Base-by-base conservation (phyloP, 2,888 invertebrate species). In the Eupeodes latifasciatus region DNA sequence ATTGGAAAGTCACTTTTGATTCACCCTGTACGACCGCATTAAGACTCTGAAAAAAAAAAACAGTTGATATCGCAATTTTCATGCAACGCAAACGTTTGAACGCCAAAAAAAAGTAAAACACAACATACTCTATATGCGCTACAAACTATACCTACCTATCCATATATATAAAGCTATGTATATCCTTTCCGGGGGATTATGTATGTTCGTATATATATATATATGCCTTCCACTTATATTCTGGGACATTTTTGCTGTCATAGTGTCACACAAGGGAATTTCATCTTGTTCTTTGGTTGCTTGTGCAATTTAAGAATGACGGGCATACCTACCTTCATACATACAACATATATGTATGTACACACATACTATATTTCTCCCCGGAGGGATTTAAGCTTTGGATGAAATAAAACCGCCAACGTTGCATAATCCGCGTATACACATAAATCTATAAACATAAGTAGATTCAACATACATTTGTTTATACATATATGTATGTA, bases 251-350 rank as follows among this genome's bases (percentile, higher is more conserved):
- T 85, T 88, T 69, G 57, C 81, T 81, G 84, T 85, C 85, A 81
- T 67, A 85, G 61, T 81, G 85, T 81, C 81, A 78, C 85, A 80
- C 88, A 80, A 69, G 88, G 85, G 88, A 85, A 81, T 88, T 85
- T 81, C 84, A 66, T 81, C 80, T 84, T 84, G 66, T 83, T 72
- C 86, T 87, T 83, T 40, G 40, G 71, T 71, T 61, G 27, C 76
- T 80, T 84, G 71, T 87, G 87, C 87, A 87, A 84, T 87, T 87
- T 76, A 87, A 84, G 83, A 72, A 77, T 87, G 88, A 88, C 84
- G 72, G 77, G 81, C 55, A 69, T 10, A 12, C 19, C 19, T 7
- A 14, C 14, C 19, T 72, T 59, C 16, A 47, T 64, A 47, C 7
- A 0, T 71, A 55, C 55, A 40, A 7, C 40, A 5, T 40, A 7